These are phyloP conservation scores for Artibeus lituratus DNA, from an alignment of 2,797 vertebrate genomes.

Conservation along the genomic window DNA sequence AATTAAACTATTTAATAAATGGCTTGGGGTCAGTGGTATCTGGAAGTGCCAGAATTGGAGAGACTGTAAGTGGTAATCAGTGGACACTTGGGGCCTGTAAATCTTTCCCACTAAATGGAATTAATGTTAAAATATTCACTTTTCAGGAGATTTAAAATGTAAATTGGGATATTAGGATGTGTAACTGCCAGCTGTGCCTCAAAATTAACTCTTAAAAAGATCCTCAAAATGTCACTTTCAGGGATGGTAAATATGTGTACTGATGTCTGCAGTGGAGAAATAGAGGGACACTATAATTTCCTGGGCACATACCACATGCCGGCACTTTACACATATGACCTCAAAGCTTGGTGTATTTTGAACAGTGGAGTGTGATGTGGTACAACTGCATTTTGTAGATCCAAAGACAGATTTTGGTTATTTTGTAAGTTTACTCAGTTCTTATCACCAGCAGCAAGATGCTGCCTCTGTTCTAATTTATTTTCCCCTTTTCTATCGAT, in stretches of 20 bases:
- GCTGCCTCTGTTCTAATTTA: not conserved
- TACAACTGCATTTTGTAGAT: not conserved
- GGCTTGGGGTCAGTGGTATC: slow-evolving; percentile 30
- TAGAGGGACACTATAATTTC: not conserved
- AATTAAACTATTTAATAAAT: slow-evolving; percentile 63
- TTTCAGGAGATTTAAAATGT: slow-evolving; percentile 50
- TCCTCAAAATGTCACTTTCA: slow-evolving; percentile 21
- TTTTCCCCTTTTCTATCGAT: not conserved
- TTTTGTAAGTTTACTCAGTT: not conserved
- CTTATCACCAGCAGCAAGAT: not conserved
- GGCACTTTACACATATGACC: not conserved
- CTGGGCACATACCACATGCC: not conserved
- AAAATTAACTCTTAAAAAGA: slow-evolving; percentile 36
- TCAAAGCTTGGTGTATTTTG: not conserved
- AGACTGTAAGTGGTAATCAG: slow-evolving; percentile 43
- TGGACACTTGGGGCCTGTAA: slow-evolving; percentile 38
- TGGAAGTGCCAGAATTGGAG: slow-evolving; percentile 5
- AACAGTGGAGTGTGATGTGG: not conserved
- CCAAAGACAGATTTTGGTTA: not conserved
- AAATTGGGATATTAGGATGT: slow-evolving; percentile 47
- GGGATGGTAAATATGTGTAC: not conserved
- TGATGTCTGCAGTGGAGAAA: not conserved
- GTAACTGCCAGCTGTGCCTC: slow-evolving; percentile 33
- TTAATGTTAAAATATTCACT: slow-evolving; percentile 71
- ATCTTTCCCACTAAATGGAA: slow-evolving; percentile 60